Percentiles rank a stretch among this genome's conserved stretches.
Evolutionary conservation across 2,888 invertebrate species (phyloP).

Genomic region (Ecdyonurus torrentis): DNA sequence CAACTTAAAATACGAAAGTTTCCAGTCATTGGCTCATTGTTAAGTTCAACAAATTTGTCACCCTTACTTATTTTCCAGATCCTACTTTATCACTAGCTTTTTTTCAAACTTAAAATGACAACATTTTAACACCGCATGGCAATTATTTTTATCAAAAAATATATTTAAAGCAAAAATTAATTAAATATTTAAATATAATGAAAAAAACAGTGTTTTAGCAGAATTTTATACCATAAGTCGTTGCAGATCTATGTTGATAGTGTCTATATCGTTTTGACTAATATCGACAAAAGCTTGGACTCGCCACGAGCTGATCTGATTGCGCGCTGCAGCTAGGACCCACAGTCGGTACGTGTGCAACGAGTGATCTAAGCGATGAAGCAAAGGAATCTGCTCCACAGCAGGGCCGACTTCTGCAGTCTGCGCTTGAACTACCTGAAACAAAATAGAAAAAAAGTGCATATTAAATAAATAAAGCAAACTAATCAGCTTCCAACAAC

Average conservation of each 20-base stretch:
- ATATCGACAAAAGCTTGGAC: conserved; percentile 50
- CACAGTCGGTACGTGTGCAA: conserved; percentile 62
- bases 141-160: too few species aligned
- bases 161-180: too few species aligned
- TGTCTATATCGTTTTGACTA: conserved; percentile 25
- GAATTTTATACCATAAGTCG: conserved; percentile 21
- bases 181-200: background rate
- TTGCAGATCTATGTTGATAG: conserved; percentile 23
- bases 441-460: conserved; percentile 30
- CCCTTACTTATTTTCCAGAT: too few species aligned
- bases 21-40: too few species aligned
- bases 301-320: conserved; percentile 55
- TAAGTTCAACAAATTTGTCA: too few species aligned
- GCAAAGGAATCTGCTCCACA: conserved; percentile 66
- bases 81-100: too few species aligned
- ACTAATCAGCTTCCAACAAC: too few species aligned
- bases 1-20: too few species aligned
- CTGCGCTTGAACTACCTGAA: conserved; percentile 52
- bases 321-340: conserved; percentile 54
- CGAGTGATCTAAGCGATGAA: conserved; percentile 39
- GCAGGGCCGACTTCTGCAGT: conserved; percentile 6
- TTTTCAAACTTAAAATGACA: too few species aligned
- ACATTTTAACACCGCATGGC: too few species aligned
- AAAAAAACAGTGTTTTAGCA: background rate
- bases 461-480: background rate